Base-by-base conservation (phyloP, 2,888 invertebrate species). In the Dendrolimus houi region DNA sequence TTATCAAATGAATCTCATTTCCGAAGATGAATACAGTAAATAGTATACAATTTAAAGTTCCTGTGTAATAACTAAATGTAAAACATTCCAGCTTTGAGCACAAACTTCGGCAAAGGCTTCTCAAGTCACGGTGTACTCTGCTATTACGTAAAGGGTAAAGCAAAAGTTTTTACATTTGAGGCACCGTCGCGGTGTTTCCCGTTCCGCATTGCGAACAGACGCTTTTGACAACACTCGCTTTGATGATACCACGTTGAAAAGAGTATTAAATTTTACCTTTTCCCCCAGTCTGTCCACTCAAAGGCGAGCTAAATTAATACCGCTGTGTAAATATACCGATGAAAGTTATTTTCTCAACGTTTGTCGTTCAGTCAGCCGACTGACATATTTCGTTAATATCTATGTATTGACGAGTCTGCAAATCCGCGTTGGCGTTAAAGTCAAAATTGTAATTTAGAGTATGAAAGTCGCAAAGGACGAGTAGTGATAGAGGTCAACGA, bases 161-260 rank as follows among this genome's bases (percentile, higher is more conserved):
- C 77, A 81, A 85, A 89, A 88, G 81, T 88, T 90, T 90, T 87
- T 85, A 82, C 85, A 84, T 88, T 85, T 83, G 81, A 81, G 74
- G 75, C 81, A 77, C 77, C 77, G 77, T 65, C 77, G 74, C 76
- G 73, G 75, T 72, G 80, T 80, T 81, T 80, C 75, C 72, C 79
- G 83, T 81, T 83, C 78, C 83, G 81, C 81, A 75, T 75, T 78
- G 83, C 73, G 76, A 78, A 75, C 80, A 75, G 73, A 71, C 77
- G 84, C 86, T 87, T 88, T 88, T 85, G 85, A 85, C 83, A 85
- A 80, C 80, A 74, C 75, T 82, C 83, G 74, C 88, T 88, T 89
- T 88, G 87, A 87, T 81, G 81, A 76, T 72, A 75, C 77, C 71
- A 71, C 71, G 72, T 71, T 76, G 72, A 75, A 77, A 77, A 78